Base-by-base conservation (phyloP, 2,113 vertebrate species). In the Pseudorasbora parva region DNA sequence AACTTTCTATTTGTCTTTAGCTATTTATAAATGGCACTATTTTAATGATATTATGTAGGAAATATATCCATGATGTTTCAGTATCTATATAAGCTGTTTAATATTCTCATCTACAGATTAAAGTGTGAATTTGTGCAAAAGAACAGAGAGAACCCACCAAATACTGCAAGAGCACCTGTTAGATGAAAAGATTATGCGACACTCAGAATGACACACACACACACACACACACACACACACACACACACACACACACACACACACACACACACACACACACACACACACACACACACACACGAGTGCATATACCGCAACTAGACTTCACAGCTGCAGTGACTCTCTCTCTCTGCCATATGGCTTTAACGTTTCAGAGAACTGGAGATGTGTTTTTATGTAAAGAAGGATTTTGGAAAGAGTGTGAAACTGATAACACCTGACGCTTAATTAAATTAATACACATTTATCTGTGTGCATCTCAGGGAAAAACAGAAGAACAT, bases 141-240 rank as follows among this genome's bases (percentile, higher is more conserved):
- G 33, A 66, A 68, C 56, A 57, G 25, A 78, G 59, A 41, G 47
- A 79, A 59, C 37, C 82, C 83, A 82, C 74, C 41, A 82, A 82
- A 82, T 66, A 81, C 86, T 49, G 59, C 64, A 51, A 81, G 25
- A 84, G 54, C 86, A 87, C 80, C 86, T 87, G 86, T 80, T 66
- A 78, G 68, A 68, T 81, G 80, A 79, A 66, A 41, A 68, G 66
- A 19, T 79, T 57, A 76, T 41, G 74, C 30, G 37, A 41, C 74
- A 43, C 54, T 37, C 66, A 41, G 17, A 68, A 41, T 69, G 66
- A 51, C 2, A 27, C n/a, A 51, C 72, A 30, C 72, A 41, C 17
- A 37, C 25, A 60, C 57, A 60, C 23, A 66, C 62, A 33, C 23
- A 66, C 62, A 66, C 60, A 15, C 60, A 64, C 17, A 33, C 27